Evolutionary conservation across 1,140 invertebrate species (phyloP), one percentile per base, ranked within the genome.

Genomic region (Dinothrombium tinctorium): DNA sequence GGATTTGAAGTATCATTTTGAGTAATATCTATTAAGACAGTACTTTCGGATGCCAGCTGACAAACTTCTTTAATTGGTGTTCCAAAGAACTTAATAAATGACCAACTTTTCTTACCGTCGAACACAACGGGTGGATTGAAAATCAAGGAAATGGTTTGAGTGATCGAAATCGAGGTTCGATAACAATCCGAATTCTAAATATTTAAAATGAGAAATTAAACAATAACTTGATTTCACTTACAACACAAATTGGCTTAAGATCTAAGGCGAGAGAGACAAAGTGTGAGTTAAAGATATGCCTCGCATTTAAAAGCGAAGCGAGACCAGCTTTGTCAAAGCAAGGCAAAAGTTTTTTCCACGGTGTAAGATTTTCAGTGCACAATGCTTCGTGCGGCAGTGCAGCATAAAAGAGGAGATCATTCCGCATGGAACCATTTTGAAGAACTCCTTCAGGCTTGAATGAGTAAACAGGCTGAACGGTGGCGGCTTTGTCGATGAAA

Each of bases 281-380:
- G 54, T 81, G 74, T 14, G 82, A 80, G 54, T 87, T 86, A 54
- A 92, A 83, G 38, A 96, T 73, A 51, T 76, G 71, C 37, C 75
- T 74, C 11, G 87, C 79, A 56, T 87, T 86, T n/a, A 94, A 63
- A 20, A 96, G 59, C 2, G 75, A 73, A 19, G 79, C 71, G 44
- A 94, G 62, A 19, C 89, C 87, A 58, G 60, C 68, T 58, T 71
- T 75, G 19, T 29, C 23, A 33, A 37, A 44, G 63, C 90, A 96
- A 2, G 90, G 90, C 24, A 96, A 55, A 2, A 96, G 60, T 59
- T 96, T 96, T 54, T 89, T 90, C 74, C 87, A 96, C 3, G 90
- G 90, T 23, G 90, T 96, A 48, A 98, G 64, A 65, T 98, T 98
- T 66, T 96, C 89, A 15, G 90, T 96, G 55, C 92, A 98, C 7